Base-by-base conservation (phyloP, 2,113 vertebrate species). In the Scortum barcoo region DNA sequence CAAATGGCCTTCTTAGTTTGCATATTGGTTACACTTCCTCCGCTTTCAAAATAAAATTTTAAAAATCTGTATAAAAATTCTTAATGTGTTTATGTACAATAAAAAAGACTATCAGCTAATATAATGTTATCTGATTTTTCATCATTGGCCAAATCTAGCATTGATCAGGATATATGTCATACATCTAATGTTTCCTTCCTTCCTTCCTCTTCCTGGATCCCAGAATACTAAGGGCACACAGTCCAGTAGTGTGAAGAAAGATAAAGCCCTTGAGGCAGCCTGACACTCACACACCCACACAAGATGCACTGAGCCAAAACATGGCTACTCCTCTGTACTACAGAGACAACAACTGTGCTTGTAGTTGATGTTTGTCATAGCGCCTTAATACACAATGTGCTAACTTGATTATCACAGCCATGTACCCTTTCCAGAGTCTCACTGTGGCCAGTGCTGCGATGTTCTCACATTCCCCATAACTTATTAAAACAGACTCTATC, bases 391-490 rank as follows among this genome's bases (percentile, higher is more conserved):
- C 80, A 40, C 48, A 57, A 53, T 60, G 82, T 88, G 81, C 58
- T 81, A 85, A 86, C 51, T 48, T 66, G 72, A 88, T 75, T 74
- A 84, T 44, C 20, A 53, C 48, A 82, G 48, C 63, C 72, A 67
- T 70, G 72, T 24, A 24, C 48, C 20, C 58, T 54, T 50, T 75
- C 33, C 42, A 50, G 54, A 19, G 42, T 11, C 46, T 78, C 44
- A 26, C 30, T 22, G 20, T n/a, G 53, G 48, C 83, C 67, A 20
- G 56, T 1, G 67, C 50, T 44, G 69, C 56, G 46, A 5, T 85
- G 76, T 91, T 88, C 80, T 84, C 84, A 73, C 80, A 66, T 77
- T 88, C 60, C 61, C 78, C 30, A 12, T 65, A 51, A 87, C 53
- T 73, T 78, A 81, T 83, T 65, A 86, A 73, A 80, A 62, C 44